Evolutionary conservation across 2,888 invertebrate genomes (phyloP), one percentile per base, ranked within the genome.

Genomic region (Folsomia candida): DNA sequence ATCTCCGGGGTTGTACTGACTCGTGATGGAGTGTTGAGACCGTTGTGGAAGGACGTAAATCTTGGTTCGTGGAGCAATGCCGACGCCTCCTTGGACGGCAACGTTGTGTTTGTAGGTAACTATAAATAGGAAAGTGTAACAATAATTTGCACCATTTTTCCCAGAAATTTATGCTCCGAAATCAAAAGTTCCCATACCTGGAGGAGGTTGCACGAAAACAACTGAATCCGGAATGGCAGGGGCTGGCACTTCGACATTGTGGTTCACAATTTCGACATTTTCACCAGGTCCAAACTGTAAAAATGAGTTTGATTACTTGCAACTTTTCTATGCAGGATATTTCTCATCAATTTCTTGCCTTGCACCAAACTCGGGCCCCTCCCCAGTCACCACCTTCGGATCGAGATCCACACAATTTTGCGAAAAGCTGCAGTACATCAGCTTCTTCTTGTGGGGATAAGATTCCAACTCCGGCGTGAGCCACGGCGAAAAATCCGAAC

Each of bases 1-100:
- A 11, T 28, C 11, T 51, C 69, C 71, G 37, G 67, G 63, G 27
- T 58, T 64, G 61, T 69, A 74, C 60, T 74, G 67, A 24, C 71
- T 71, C 6, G 22, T 62, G 26, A 74, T 69, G 18, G 69, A 57
- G 28, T 74, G 73, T 14, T 66, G 51, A 60, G 59, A 60, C 64
- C 60, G 66, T 26, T 69, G 69, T 3, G 73, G 73, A 28, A 74
- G 58, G 4, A 74, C 73, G 57, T 69, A 74, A 59, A 74, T 71
- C 65, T 74, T 74, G 20, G 73, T 74, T 27, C 70, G 68, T 22
- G 54, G 71, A n/a, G 60, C 71, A 9, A 59, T 24, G 6, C 67
- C 71, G 14, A 27, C 27, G 20, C 18, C 14, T n/a, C 62, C 62
- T 6, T 6, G 4, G 3, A 62, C 62, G 28, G 62, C 62, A 6